These are phyloP conservation scores for Magallana gigas DNA, from an alignment of 1,140 invertebrate species.

Conservation along the genomic window DNA sequence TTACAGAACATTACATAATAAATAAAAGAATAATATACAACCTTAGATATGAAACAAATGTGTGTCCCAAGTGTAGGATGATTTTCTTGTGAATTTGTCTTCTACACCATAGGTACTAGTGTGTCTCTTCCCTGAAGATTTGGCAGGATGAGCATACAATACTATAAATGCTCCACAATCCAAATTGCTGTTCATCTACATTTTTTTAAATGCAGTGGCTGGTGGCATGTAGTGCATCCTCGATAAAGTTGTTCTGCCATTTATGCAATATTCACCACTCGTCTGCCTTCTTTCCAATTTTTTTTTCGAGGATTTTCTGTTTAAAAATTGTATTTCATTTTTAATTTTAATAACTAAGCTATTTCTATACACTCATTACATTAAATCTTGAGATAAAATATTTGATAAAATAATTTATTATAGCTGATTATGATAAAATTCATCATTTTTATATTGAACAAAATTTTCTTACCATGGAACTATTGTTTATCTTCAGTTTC, in stretches of 20 bases:
- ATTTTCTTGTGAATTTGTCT: neutral
- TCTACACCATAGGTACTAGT: neutral
- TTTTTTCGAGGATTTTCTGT: neutral
- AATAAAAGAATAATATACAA: no score
- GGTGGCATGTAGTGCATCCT: neutral
- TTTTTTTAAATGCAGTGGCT: neutral
- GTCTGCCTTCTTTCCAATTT: neutral
- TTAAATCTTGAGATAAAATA: neutral
- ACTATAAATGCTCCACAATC: neutral
- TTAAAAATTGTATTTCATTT: neutral
- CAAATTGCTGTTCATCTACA: neutral
- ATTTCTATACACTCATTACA: neutral
- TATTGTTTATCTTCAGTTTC: neutral
- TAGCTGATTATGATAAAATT: no score
- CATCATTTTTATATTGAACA: no score
- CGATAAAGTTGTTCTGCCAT: neutral
- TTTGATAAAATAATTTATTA: neutral
- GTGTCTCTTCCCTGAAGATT: neutral
- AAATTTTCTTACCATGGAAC: neutral
- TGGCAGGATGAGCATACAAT: neutral
- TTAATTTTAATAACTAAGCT: neutral
- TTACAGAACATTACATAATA: no score
- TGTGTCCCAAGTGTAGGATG: neutral
- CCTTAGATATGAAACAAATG: no score
- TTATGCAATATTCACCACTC: neutral